Evolutionary conservation across 1,140 invertebrate genomes (phyloP).

Genomic region (Ceratina japonica): DNA sequence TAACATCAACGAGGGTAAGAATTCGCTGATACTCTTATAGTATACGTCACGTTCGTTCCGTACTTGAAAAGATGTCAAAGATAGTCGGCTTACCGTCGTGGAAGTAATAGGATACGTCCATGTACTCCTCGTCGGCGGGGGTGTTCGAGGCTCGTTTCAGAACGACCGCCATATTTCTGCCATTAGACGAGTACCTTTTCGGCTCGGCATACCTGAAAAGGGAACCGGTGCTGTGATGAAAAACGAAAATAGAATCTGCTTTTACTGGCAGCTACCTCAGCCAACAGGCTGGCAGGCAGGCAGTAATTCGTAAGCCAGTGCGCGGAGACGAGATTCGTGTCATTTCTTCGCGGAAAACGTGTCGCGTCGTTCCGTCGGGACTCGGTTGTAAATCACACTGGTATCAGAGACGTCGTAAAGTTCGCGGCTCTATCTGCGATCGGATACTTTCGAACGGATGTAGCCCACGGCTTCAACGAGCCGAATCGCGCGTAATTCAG

Average conservation of each 20-base stretch:
- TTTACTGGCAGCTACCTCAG: constrained; percentile 4
- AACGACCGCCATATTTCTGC: no score
- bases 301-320: constrained; percentile 14
- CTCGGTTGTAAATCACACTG: constrained; percentile 30
- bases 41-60: no score
- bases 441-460: constrained; percentile 7
- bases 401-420: constrained; percentile 42
- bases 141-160: no score
- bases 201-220: constrained; percentile 81
- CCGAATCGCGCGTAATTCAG: neutral
- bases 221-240: no score
- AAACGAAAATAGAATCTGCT: constrained; percentile 30
- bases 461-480: constrained; percentile 2
- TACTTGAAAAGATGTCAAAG: no score
- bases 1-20: no score
- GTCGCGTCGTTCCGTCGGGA: constrained; percentile 30
- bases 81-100: no score
- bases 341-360: constrained; percentile 8
- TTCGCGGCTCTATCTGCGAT: constrained; percentile 17
- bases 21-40: no score
- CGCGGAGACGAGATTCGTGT: neutral
- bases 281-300: neutral
- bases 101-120: no score
- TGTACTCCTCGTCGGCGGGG: no score
- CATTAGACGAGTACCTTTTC: constrained; percentile 84